Evolutionary conservation across 2,888 invertebrate species (phyloP).

Genomic region (Antitype chi): DNA sequence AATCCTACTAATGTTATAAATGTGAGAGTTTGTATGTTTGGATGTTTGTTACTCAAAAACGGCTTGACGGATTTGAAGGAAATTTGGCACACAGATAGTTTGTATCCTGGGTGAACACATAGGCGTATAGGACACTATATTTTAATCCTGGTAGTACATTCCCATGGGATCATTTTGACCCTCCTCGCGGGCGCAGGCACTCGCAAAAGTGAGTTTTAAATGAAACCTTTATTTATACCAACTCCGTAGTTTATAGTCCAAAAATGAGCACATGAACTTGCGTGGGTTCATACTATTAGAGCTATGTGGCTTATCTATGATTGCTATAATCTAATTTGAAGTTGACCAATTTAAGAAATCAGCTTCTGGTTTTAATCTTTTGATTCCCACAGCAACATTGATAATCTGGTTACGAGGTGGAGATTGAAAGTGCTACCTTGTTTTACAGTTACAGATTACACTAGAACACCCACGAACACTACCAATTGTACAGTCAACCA

Average conservation of each 20-base stretch:
- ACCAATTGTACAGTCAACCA: neutral
- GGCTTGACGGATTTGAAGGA: too few species aligned
- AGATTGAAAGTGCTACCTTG: neutral
- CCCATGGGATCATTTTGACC: too few species aligned
- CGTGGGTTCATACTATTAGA: conserved; percentile 29
- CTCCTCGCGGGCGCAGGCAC: too few species aligned
- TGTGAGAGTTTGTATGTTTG: too few species aligned
- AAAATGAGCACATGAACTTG: neutral
- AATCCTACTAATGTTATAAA: neutral
- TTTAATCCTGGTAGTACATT: too few species aligned
- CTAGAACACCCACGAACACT: neutral
- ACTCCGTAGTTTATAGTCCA: neutral
- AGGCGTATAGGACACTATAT: too few species aligned
- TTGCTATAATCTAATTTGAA: conserved; percentile 32
- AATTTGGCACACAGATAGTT: too few species aligned
- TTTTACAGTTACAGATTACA: neutral
- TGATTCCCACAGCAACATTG: conserved; percentile 4
- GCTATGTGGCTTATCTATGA: conserved; percentile 28
- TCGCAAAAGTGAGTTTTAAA: too few species aligned
- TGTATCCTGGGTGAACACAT: too few species aligned
- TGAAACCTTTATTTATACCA: neutral
- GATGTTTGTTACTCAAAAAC: too few species aligned
- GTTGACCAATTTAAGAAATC: conserved; percentile 33
- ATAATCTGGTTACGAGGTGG: neutral
- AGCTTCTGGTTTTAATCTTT: conserved; percentile 45